Percentiles rank a stretch among this genome's conserved stretches.
Conservation (phyloP, 1,140 invertebrate genomes). For the Bombus turneri region DNA sequence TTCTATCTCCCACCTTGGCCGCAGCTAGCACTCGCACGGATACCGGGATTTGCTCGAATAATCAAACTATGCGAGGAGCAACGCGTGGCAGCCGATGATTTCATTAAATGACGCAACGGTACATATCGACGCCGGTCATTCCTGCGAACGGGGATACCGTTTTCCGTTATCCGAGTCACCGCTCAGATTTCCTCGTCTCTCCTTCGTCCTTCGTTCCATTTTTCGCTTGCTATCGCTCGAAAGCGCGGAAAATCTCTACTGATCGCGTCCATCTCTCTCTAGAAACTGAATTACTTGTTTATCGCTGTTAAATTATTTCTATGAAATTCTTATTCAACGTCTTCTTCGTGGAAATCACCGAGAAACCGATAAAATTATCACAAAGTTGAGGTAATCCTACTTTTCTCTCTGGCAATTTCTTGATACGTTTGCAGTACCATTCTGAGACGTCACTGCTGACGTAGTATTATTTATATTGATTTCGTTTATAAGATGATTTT, state of each 20-base stretch:
- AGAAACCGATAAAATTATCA: neutral
- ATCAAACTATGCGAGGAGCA: neutral
- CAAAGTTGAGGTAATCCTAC: neutral
- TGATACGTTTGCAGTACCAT: neutral
- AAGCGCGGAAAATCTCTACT: neutral
- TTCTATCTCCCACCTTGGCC: too few relatives aligned
- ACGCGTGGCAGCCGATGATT: slow-evolving; percentile 28
- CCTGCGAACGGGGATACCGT: slow-evolving; percentile 59
- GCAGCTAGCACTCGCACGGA: neutral
- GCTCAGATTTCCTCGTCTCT: slow-evolving; percentile 12
- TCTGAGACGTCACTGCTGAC: neutral
- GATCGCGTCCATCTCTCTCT: too few relatives aligned
- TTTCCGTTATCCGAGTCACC: slow-evolving; percentile 60
- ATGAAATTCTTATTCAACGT: neutral
- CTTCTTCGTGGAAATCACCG: too few relatives aligned
- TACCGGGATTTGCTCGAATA: slow-evolving; percentile 34
- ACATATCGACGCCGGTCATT: slow-evolving; percentile 45
- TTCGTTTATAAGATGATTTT: neutral
- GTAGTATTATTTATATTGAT: neutral
- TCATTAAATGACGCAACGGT: slow-evolving; percentile 61
- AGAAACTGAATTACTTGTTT: neutral
- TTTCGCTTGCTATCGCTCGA: neutral
- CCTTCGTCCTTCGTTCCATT: neutral
- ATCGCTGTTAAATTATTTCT: neutral
- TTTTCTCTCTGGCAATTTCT: neutral